Base-by-base conservation (phyloP, 2,113 vertebrate species). In the Psittacus erithacus region DNA sequence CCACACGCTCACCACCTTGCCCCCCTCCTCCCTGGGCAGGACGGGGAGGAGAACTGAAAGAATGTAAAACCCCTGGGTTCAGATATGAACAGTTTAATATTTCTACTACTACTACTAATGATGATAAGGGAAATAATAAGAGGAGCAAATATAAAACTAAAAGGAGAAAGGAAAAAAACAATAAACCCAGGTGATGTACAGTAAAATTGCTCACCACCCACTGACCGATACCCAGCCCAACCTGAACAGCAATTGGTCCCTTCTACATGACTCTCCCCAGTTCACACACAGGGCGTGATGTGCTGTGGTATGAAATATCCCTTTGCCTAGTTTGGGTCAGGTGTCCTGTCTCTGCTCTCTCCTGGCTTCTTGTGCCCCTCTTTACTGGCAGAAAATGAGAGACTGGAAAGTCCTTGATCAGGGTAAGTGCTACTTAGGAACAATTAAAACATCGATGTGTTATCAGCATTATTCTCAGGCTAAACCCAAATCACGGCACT, bases 1-100 rank as follows among this genome's bases (percentile, higher is more conserved):
- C 9, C 13, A 10, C 22, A 1, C 4, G 1, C 13, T 15, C 22
- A 10, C 33, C n/a, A 59, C 33, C 22, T 59, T 6, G 0, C 9
- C 20, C 57, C 33, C 33, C 13, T 59, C 57, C 57, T 59, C 20
- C 20, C 9, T 2, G 22, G 55, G 33, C n/a, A 59, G 33, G 13
- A 35, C 24, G 13, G 33, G 20, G 22, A 59, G 33, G 33, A 24
- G 57, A 59, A 35, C 4, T 15, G 9, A 24, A 59, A 24, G 57
- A 59, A 59, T 35, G 33, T 35, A 59, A 59, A 35, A 23, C 22
- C 22, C 14, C 1, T 35, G 22, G 33, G 33, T 59, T 59, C 57
- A 59, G 9, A 35, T 24, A 59, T 24, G 57, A 59, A 59, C 8
- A 59, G 33, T n/a, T n/a, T 23, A 59, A 35, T 35, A 35, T 59